These are phyloP conservation scores for Mus minutoides DNA, from an alignment of 2,797 vertebrate species.

Conservation along the genomic window DNA sequence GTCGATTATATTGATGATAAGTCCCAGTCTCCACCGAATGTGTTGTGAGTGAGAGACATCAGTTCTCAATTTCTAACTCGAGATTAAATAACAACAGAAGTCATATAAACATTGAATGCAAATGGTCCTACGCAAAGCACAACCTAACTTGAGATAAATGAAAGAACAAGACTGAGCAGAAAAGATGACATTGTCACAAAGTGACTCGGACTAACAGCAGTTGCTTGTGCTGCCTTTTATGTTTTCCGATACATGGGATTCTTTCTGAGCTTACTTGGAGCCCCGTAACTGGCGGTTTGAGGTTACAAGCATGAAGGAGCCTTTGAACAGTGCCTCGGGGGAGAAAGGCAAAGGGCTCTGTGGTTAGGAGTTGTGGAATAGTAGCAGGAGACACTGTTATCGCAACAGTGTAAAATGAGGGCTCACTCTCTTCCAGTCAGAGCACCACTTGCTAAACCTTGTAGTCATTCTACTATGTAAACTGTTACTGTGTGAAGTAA, in stretches of 20 bases:
- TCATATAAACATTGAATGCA: not conserved
- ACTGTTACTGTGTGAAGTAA: not conserved
- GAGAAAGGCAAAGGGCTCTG: not conserved
- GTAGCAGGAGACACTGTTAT: not conserved
- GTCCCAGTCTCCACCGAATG: not conserved
- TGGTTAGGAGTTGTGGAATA: not conserved
- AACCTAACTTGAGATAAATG: not conserved
- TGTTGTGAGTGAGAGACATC: not conserved
- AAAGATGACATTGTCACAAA: constrained; percentile 10
- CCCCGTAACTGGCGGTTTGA: not conserved
- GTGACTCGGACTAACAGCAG: not conserved
- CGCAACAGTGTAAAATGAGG: not conserved
- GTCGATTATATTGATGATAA: not conserved
- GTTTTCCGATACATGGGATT: not conserved
- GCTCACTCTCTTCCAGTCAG: not conserved
- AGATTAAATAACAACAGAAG: not conserved
- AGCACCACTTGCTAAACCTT: not conserved
- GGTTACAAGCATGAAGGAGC: fast-evolving
- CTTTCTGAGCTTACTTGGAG: not conserved
- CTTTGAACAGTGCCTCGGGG: fast-evolving
- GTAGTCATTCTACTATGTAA: not conserved
- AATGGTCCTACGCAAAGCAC: not conserved
- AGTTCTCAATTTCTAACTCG: constrained; percentile 21
- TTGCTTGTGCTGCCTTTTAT: not conserved
- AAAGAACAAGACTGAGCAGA: not conserved